Conservation (phyloP, 2,888 invertebrate species). For the Pelosia muscerda region DNA sequence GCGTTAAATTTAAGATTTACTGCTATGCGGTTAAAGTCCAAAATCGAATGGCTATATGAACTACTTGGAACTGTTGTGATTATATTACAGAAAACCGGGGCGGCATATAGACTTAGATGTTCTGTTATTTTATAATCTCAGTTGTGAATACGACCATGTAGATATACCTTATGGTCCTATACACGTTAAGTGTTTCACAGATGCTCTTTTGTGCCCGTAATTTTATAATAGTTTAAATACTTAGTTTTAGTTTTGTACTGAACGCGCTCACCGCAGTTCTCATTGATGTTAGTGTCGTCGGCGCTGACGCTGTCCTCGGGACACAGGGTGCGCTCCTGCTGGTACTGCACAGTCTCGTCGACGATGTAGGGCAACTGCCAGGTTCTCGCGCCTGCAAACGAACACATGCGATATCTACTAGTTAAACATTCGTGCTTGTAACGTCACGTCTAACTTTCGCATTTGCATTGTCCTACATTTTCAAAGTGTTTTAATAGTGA, state of each 20-base stretch:
- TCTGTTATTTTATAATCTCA: too few relatives aligned
- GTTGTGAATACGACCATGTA: too few relatives aligned
- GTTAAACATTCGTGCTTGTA: neutral
- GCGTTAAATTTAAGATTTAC: too few relatives aligned
- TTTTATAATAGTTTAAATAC: neutral
- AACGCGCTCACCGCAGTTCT: conserved; percentile 59
- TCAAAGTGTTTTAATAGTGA: too few relatives aligned
- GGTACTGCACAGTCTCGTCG: conserved; percentile 55
- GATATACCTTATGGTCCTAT: too few relatives aligned
- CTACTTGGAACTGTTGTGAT: too few relatives aligned
- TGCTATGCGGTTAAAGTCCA: too few relatives aligned
- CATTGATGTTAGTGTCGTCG: conserved; percentile 19
- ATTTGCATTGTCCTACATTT: neutral
- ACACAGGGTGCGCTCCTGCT: conserved; percentile 77
- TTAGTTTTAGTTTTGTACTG: too few relatives aligned
- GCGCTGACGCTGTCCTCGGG: conserved; percentile 59
- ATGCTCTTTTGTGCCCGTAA: neutral
- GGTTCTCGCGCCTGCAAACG: conserved; percentile 71
- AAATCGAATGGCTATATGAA: too few relatives aligned
- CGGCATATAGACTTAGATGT: too few relatives aligned
- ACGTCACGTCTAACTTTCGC: neutral
- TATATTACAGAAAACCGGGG: too few relatives aligned
- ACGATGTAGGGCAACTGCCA: conserved; percentile 79
- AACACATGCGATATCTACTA: neutral
- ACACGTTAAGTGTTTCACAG: too few relatives aligned